Conservation (phyloP, 2,113 vertebrate genomes). For the Oncorhynchus masou region DNA sequence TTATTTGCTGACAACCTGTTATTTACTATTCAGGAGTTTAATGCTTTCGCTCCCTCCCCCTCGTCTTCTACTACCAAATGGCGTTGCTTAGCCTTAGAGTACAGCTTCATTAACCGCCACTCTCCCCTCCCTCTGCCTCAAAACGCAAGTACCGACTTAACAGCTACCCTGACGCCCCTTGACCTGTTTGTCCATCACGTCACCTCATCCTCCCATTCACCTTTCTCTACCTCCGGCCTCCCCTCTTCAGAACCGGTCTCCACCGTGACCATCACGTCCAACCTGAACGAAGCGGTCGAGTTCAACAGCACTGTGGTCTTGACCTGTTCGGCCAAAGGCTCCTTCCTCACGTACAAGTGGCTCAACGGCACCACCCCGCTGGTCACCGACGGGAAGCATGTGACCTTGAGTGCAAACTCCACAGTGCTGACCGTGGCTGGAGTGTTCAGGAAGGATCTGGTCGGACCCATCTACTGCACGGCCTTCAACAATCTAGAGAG, state of each 20-base stretch:
- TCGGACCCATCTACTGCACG: conserved; percentile 52
- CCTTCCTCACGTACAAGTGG: conserved; percentile 64
- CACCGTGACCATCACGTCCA: conserved; percentile 35
- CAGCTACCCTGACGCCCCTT: not conserved
- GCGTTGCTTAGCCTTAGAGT: too few relatives aligned
- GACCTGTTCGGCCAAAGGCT: conserved; percentile 63
- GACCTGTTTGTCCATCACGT: not conserved
- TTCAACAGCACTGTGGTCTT: conserved; percentile 60
- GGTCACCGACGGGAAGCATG: not conserved
- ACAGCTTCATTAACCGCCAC: too few relatives aligned
- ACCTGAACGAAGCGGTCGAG: conserved; percentile 49
- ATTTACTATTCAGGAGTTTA: not conserved
- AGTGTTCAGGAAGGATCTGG: conserved; percentile 53
- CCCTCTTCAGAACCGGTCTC: not conserved
- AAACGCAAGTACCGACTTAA: too few relatives aligned
- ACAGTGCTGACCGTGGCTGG: conserved; percentile 46
- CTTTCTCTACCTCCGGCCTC: too few relatives aligned
- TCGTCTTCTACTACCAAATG: not conserved
- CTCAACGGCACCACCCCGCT: conserved; percentile 24
- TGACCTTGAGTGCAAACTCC: not conserved
- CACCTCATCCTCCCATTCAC: not conserved
- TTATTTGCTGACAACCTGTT: not conserved
- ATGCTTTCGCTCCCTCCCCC: not conserved
- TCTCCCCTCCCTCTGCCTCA: not conserved
- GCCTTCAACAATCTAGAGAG: conserved; percentile 54